Evolutionary conservation across 1,140 invertebrate genomes (phyloP).

Genomic region (Plutomurus gul): DNA sequence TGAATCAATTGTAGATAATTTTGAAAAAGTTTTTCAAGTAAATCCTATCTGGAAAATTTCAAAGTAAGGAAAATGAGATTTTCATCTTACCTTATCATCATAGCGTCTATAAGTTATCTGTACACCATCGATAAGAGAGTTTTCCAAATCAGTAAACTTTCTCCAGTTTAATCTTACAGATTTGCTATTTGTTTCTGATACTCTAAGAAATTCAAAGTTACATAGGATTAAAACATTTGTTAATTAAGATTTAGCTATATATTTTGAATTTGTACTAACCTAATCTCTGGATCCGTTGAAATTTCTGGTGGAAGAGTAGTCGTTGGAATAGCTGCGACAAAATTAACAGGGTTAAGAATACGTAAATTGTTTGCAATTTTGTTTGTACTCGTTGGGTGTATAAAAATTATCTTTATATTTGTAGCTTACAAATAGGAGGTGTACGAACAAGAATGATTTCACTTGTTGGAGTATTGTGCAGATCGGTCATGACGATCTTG

Average conservation of each 20-base stretch:
- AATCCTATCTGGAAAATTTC: background rate
- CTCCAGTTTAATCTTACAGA: conserved; percentile 79
- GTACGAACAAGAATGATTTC: conserved; percentile 73
- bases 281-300: conserved; percentile 71
- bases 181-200: conserved; percentile 75
- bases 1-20: too few relatives aligned
- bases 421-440: conserved; percentile 59
- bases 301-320: conserved; percentile 69
- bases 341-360: too few relatives aligned
- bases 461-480: conserved; percentile 74
- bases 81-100: conserved; percentile 64
- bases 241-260: too few relatives aligned
- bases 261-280: too few relatives aligned
- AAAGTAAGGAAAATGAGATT: too few relatives aligned
- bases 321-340: conserved; percentile 55
- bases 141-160: conserved; percentile 76
- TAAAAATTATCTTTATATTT: too few relatives aligned
- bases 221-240: too few relatives aligned
- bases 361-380: too few relatives aligned
- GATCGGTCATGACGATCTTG: conserved; percentile 71
- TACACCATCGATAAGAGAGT: conserved; percentile 74
- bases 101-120: conserved; percentile 73
- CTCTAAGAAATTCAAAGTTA: too few relatives aligned
- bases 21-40: background rate
- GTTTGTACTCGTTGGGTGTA: too few relatives aligned